phyloP scores from a whole-genome alignment of 2,888 invertebrate genomes.

The Philereme vetulata region DNA sequence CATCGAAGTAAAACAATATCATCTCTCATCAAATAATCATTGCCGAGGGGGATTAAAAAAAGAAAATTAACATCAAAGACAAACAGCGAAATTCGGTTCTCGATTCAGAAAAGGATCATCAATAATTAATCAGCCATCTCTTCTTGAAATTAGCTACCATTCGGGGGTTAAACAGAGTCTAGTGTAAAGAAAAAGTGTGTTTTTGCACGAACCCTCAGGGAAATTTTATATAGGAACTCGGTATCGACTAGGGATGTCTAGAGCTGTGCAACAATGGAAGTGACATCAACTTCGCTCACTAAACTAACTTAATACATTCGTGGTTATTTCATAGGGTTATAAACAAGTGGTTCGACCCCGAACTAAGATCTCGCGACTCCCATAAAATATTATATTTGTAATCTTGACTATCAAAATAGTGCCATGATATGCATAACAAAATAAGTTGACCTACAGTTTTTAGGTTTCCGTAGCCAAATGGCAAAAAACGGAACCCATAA shows the following conservation, averaged over 20 bases:
- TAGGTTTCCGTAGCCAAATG: too few relatives aligned
- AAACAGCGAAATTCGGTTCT: slow-evolving; percentile 61
- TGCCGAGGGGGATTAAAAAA: slow-evolving; percentile 60
- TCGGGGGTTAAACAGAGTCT: slow-evolving; percentile 72
- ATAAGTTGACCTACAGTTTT: too few relatives aligned
- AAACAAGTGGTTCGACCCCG: too few relatives aligned
- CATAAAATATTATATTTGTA: too few relatives aligned
- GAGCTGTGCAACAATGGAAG: slow-evolving; percentile 46
- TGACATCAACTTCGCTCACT: slow-evolving; percentile 11
- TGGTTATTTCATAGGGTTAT: too few relatives aligned
- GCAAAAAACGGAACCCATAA: too few relatives aligned
- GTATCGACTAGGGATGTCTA: slow-evolving; percentile 58
- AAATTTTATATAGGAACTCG: slow-evolving; percentile 78
- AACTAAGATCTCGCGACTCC: too few relatives aligned
- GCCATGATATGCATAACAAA: too few relatives aligned
- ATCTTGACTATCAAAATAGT: too few relatives aligned
- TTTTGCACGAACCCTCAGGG: slow-evolving; percentile 70
- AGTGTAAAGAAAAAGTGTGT: slow-evolving; percentile 64
- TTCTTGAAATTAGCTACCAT: slow-evolving; percentile 76
- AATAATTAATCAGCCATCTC: slow-evolving; percentile 80
- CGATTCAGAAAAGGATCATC: slow-evolving; percentile 69
- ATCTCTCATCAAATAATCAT: slow-evolving; percentile 64
- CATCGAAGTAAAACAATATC: slow-evolving; percentile 47
- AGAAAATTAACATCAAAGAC: slow-evolving; percentile 75
- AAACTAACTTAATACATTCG: too few relatives aligned